Percentiles rank a stretch among this genome's conserved stretches.
phyloP scores from a whole-genome alignment of 2,113 vertebrate species.

The Collichthys lucidus region DNA sequence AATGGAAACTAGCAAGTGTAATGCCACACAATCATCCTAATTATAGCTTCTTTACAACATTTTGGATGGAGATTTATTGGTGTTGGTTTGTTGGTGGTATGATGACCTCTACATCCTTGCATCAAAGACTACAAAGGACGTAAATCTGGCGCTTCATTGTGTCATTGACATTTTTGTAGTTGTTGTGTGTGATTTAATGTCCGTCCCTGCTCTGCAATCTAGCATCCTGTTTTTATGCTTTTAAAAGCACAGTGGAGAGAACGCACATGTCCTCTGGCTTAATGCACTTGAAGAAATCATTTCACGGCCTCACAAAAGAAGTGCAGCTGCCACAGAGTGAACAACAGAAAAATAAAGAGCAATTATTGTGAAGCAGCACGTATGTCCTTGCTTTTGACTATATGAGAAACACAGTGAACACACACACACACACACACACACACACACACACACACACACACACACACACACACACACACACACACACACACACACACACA shows the following conservation, averaged over 20 bases:
- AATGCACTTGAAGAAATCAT: background rate
- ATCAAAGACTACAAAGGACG: background rate
- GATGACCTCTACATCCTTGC: background rate
- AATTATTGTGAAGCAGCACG: background rate
- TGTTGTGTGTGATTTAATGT: background rate
- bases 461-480: slow-evolving; percentile 20
- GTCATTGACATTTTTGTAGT: background rate
- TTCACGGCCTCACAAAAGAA: background rate
- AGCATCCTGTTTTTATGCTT: background rate
- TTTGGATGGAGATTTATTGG: background rate
- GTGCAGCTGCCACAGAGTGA: background rate
- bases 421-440: slow-evolving; percentile 20
- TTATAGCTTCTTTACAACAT: background rate
- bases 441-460: slow-evolving; percentile 20
- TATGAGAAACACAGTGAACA: background rate
- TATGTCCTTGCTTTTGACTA: background rate
- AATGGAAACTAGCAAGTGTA: background rate
- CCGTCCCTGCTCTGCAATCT: no score
- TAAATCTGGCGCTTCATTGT: background rate
- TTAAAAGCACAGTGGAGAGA: background rate
- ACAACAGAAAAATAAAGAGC: background rate
- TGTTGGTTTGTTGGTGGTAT: background rate
- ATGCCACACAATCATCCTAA: background rate
- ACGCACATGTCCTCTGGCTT: background rate
- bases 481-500: slow-evolving; percentile 17